A percentile compares a stretch with the other conserved stretches of the same genome.
Conservation (phyloP, 2,888 invertebrate genomes). For the Tachina grossa region DNA sequence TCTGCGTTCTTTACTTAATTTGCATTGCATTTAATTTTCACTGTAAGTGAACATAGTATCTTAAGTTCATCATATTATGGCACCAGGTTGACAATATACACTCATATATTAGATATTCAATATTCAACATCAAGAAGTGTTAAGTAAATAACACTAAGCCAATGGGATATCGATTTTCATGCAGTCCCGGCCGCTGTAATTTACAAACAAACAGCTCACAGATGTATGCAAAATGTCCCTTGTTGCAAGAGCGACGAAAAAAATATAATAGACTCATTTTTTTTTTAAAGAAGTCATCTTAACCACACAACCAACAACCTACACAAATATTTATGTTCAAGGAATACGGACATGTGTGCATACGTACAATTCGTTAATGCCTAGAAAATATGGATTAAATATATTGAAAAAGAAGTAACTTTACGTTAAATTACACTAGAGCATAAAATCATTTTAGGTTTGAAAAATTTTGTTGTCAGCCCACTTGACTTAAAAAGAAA, state of each 20-base stretch:
- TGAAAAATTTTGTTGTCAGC: conserved; percentile 5
- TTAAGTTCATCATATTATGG: conserved; percentile 68
- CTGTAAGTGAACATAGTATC: conserved; percentile 37
- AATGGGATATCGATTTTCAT: conserved; percentile 66
- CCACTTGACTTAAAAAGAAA: conserved; percentile 50
- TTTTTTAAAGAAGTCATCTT: conserved; percentile 60
- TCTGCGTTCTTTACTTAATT: neutral
- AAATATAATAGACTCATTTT: conserved; percentile 19
- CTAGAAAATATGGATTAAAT: conserved; percentile 32
- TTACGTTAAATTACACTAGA: conserved; percentile 29
- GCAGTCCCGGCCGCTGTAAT: neutral
- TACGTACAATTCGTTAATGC: conserved; percentile 12
- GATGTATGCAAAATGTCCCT: conserved; percentile 55
- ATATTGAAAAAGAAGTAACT: conserved; percentile 33
- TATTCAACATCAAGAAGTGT: conserved; percentile 63
- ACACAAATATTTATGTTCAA: conserved; percentile 55
- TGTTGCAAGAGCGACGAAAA: neutral
- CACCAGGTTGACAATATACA: conserved; percentile 63
- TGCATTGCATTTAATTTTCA: conserved; percentile 25
- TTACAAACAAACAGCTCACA: neutral
- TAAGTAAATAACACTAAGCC: conserved; percentile 69
- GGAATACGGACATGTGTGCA: conserved; percentile 24
- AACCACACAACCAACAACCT: conserved; percentile 56
- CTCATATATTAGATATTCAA: conserved; percentile 65
- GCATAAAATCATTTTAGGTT: conserved; percentile 44